These are phyloP conservation scores for Martes martes DNA, from an alignment of 2,113 vertebrate genomes.

Conservation along the genomic window DNA sequence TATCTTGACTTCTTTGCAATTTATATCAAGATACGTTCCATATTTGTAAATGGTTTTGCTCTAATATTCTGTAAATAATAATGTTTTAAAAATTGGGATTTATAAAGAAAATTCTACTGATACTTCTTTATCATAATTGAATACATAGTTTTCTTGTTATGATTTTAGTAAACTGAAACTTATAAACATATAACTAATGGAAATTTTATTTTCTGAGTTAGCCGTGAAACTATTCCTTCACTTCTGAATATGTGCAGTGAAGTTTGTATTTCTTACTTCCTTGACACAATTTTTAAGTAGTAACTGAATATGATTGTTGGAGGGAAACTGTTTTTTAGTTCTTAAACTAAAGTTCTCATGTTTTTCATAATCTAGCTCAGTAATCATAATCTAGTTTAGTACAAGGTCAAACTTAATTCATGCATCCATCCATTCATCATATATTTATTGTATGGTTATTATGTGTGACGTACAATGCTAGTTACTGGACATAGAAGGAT, in stretches of 20 bases:
- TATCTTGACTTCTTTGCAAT: not conserved
- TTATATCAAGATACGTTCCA: not conserved
- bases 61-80: not conserved
- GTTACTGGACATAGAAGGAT: not conserved
- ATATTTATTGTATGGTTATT: constrained; percentile 8
- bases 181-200: not conserved
- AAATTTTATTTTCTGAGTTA: constrained; percentile 39
- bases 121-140: not conserved
- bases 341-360: not conserved
- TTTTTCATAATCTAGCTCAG: not conserved
- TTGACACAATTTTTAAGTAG: not conserved
- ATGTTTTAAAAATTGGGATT: constrained; percentile 13
- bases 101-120: not conserved
- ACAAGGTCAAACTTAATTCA: not conserved
- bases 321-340: not conserved
- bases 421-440: not conserved
- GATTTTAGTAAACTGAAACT: not conserved
- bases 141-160: not conserved
- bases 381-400: not conserved
- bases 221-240: not conserved
- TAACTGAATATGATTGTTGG: not conserved
- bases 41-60: not conserved
- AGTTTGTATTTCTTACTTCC: not conserved
- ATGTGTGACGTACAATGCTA: not conserved
- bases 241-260: not conserved